These are phyloP conservation scores for Pristionchus pacificus DNA, from an alignment of 1,140 invertebrate genomes.

Conservation along the genomic window DNA sequence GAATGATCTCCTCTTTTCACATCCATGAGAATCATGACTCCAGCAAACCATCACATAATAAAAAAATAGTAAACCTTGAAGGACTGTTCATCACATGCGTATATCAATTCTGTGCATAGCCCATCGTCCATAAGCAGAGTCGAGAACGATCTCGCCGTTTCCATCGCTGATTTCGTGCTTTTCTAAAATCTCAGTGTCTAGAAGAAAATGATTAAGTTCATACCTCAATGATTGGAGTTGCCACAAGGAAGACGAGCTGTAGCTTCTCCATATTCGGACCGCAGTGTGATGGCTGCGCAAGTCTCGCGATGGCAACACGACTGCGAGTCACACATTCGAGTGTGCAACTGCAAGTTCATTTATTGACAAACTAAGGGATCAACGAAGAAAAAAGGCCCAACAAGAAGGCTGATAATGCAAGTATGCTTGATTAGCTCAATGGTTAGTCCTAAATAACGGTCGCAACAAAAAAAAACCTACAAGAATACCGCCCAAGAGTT, in stretches of 20 bases:
- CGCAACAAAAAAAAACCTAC: too few relatives aligned
- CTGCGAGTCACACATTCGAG: neutral
- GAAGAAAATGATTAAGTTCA: neutral
- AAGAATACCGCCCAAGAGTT: too few relatives aligned
- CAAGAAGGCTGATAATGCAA: too few relatives aligned
- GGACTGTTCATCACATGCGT: neutral
- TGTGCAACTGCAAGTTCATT: neutral
- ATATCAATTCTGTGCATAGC: neutral
- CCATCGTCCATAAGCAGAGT: neutral
- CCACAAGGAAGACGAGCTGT: neutral
- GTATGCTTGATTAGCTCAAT: too few relatives aligned
- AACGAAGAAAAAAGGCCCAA: too few relatives aligned
- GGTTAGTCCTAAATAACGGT: too few relatives aligned
- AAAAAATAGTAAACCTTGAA: neutral
- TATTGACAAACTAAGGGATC: too few relatives aligned
- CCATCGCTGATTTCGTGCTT: neutral
- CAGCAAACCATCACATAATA: neutral
- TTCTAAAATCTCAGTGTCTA: neutral
- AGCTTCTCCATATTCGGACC: neutral
- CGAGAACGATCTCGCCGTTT: neutral
- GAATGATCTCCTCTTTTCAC: neutral
- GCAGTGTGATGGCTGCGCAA: neutral
- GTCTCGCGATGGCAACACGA: neutral
- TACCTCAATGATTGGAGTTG: neutral
- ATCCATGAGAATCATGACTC: neutral